Evolutionary conservation across 2,113 vertebrate species (phyloP), one percentile per base, ranked within the genome.

Genomic region (Thamnaconus septentrionalis): DNA sequence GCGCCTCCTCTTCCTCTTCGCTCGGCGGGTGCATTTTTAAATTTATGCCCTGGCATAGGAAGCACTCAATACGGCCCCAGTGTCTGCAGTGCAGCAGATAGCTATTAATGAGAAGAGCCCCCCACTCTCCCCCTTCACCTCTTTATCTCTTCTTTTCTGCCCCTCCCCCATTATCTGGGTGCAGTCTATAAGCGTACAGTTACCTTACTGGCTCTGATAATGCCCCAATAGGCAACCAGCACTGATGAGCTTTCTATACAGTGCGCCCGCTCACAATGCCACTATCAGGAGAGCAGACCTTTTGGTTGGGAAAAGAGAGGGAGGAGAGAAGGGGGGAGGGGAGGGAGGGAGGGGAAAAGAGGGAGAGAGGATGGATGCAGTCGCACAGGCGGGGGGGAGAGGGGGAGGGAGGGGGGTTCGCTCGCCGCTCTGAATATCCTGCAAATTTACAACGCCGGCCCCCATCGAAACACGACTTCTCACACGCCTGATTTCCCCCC

Each of bases 91-190:
- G 94, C 93, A 92, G 93, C 87, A 97, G 96, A 98, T 99, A 98
- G 95, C 93, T 94, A 94, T 96, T 98, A 99, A 99, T 97, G 96
- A 98, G 95, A 96, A 96, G 94, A 94, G 93, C 92, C 92, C 91
- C 90, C 74, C 91, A 31, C 18, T 31, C 18, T 31, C 18, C 18
- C 18, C 18, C 18, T n/a, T 11, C 48, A 50, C 71, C 90, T 91
- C 94, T 95, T 97, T 98, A 98, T 98, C 95, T 94, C 92, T 92
- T 94, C 94, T 93, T 93, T 94, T 93, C 92, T 94, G 91, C 93
- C 93, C 92, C 72, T 91, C 93, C 93, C 92, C 72, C 91, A 96
- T 97, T 97, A 97, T 98, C 95, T 96, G 90, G 91, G 89, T 92
- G 92, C 93, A 95, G 96, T 96, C 95, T 96, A 95, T 96, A 96